Conservation (phyloP, 92 coral and sea anemone genomes). For the Epizoanthus fatuus region DNA sequence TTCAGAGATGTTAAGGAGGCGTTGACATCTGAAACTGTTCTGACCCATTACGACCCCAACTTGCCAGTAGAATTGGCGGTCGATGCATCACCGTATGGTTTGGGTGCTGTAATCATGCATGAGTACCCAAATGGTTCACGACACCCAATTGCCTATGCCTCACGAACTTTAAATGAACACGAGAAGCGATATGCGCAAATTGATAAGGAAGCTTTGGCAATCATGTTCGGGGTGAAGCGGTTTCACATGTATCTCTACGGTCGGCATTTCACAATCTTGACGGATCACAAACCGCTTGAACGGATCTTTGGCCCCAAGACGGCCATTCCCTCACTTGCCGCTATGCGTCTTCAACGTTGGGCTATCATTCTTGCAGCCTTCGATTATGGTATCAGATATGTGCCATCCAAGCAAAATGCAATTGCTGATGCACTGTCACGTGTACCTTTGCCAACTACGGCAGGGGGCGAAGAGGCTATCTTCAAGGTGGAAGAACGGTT, state of each 20-base stretch:
- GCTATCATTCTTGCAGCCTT: slow-evolving; percentile 41
- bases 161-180: slow-evolving; percentile 17
- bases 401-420: slow-evolving; percentile 42
- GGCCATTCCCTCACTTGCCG: slow-evolving; percentile 11
- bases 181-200: slow-evolving; percentile 42
- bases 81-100: slow-evolving; percentile 36
- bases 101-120: slow-evolving; percentile 30
- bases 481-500: slow-evolving; percentile 27
- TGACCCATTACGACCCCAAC: slow-evolving; percentile 32
- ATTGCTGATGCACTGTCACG: slow-evolving; percentile 52
- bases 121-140: slow-evolving; percentile 24
- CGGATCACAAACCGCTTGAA: slow-evolving; percentile 50
- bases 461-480: background rate
- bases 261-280: slow-evolving; percentile 40
- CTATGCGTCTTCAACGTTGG: slow-evolving; percentile 52
- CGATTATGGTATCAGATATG: slow-evolving; percentile 36
- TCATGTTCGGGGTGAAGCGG: slow-evolving; percentile 47
- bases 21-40: slow-evolving; percentile 32
- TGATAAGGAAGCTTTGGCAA: slow-evolving; percentile 49
- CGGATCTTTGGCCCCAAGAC: slow-evolving; percentile 38
- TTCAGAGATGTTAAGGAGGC: slow-evolving; percentile 21
- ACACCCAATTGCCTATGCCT: slow-evolving; percentile 21
- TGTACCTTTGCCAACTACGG: slow-evolving; percentile 28
- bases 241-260: slow-evolving; percentile 50
- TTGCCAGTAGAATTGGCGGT: slow-evolving; percentile 34